Evolutionary conservation across 2,797 vertebrate species (phyloP).

Genomic region (Chloroceryle amazona): DNA sequence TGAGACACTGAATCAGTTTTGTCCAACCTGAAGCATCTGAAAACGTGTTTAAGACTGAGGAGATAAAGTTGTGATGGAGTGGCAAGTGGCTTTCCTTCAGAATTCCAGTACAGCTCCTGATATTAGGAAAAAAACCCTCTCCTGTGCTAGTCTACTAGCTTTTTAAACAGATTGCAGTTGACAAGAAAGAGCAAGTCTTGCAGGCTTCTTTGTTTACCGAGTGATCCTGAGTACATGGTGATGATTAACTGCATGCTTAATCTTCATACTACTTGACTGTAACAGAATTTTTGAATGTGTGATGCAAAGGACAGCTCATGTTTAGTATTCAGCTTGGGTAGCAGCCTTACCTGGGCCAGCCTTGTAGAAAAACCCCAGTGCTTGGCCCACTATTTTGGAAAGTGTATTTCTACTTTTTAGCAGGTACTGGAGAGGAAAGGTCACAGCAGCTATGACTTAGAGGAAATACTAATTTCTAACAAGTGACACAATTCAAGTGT

Average conservation of each 20-base stretch:
- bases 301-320: background rate
- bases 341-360: background rate
- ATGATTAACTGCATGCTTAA: background rate
- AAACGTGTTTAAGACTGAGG: background rate
- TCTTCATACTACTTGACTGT: background rate
- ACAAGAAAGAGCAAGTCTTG: background rate
- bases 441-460: background rate
- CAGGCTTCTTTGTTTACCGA: background rate
- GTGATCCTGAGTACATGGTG: background rate
- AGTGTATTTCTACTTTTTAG: background rate
- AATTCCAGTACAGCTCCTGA: background rate
- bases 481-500: too few species aligned
- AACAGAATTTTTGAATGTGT: background rate
- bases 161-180: background rate
- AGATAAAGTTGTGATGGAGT: background rate
- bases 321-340: background rate
- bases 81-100: background rate
- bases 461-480: background rate
- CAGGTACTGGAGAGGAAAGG: background rate
- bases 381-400: background rate
- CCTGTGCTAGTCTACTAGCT: background rate
- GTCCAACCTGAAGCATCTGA: background rate
- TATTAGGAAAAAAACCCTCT: background rate
- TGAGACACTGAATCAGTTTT: background rate
- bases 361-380: background rate